Evolutionary conservation across 2,113 vertebrate genomes (phyloP).

Genomic region (Guaruba guarouba): DNA sequence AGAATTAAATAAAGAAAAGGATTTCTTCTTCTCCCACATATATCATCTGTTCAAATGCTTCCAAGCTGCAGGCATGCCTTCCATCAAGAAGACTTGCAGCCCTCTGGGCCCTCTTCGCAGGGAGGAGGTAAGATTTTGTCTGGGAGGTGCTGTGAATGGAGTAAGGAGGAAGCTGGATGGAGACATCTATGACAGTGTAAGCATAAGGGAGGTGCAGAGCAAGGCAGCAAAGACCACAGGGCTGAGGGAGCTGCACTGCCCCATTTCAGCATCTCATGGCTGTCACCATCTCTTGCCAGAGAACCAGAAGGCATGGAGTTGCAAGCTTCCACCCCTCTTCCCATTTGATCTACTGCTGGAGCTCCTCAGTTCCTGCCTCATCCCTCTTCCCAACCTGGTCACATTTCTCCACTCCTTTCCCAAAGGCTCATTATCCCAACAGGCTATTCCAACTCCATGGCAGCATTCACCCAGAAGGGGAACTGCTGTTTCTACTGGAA

Average conservation of each 20-base stretch:
- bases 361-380: not conserved
- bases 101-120: not conserved
- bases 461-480: not conserved
- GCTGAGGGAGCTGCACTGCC: not conserved
- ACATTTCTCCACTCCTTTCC: not conserved
- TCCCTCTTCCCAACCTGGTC: not conserved
- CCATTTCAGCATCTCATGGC: not conserved
- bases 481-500: not conserved
- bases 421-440: not conserved
- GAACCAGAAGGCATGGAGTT: not conserved
- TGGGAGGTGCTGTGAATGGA: not conserved
- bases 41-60: not conserved
- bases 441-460: not conserved
- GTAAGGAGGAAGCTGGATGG: rapidly evolving
- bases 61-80: not conserved
- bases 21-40: not conserved
- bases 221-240: not conserved
- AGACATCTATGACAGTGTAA: not conserved
- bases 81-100: not conserved
- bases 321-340: not conserved
- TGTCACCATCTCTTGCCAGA: not conserved
- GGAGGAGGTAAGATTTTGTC: not conserved
- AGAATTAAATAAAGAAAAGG: not conserved
- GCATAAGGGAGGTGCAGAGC: not conserved
- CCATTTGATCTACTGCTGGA: not conserved